Percentiles rank a stretch among this genome's conserved stretches.
These are phyloP conservation scores for Drosophila tani DNA, from an alignment of 1,140 invertebrate genomes.

Conservation along the genomic window DNA sequence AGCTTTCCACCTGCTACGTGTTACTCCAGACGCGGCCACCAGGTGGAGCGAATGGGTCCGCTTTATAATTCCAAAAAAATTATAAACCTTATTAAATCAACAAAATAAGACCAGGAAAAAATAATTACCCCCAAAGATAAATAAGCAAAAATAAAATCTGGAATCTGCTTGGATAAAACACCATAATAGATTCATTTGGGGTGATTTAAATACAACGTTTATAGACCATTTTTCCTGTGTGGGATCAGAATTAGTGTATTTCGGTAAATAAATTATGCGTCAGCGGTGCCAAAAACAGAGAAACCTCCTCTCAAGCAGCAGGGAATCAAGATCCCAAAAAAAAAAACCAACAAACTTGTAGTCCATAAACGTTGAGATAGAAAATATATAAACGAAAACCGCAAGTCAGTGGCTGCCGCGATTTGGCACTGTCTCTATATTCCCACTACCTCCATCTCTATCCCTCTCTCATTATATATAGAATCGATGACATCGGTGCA, in stretches of 20 bases:
- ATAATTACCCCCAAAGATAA: neutral
- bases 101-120: neutral
- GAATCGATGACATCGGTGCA: slow-evolving; percentile 44
- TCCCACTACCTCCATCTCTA: slow-evolving; percentile 1
- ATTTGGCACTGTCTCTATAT: slow-evolving; percentile 30
- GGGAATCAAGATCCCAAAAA: slow-evolving; percentile 1
- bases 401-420: slow-evolving; percentile 26
- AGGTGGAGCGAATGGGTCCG: slow-evolving; percentile 12
- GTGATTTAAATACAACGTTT: slow-evolving; percentile 33
- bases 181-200: slow-evolving; percentile 17
- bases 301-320: slow-evolving; percentile 36
- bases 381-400: slow-evolving; percentile 20
- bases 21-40: neutral
- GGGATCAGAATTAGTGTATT: slow-evolving; percentile 22
- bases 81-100: neutral
- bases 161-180: slow-evolving; percentile 11
- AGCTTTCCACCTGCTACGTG: slow-evolving; percentile 7
- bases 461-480: neutral
- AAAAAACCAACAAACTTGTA: slow-evolving; percentile 21
- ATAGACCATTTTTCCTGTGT: slow-evolving; percentile 29
- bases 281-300: slow-evolving; percentile 41
- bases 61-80: neutral
- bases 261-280: slow-evolving; percentile 68
- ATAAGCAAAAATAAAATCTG: slow-evolving; percentile 5
- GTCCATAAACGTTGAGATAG: slow-evolving; percentile 17